Base-by-base conservation (phyloP, 2,888 invertebrate species). In the Subacronicta megacephala region DNA sequence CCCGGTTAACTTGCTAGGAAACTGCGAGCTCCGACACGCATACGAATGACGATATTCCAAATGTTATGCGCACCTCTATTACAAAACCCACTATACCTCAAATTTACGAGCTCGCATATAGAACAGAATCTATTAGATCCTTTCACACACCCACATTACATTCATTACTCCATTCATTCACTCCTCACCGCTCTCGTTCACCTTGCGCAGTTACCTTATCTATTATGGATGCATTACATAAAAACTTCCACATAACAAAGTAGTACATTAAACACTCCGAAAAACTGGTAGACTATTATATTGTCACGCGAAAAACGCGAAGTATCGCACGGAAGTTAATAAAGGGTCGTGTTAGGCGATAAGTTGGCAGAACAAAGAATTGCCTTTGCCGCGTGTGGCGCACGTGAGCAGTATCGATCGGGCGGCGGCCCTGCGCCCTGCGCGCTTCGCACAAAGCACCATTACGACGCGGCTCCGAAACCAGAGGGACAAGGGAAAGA, bases 381-480 rank as follows among this genome's bases (percentile, higher is more conserved):
- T 75, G 69, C 68, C 67, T 67, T 55, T 67, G 72, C 66, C 68
- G 62, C 69, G 78, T 77, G 69, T 65, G 55, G 73, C 74, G 80
- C 83, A 82, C 83, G 81, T 83, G 81, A 79, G 75, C 75, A 41
- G 38, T 82, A 83, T 83, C 83, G 82, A 80, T 81, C 80, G 75
- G 60, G 49, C 64, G 62, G 38, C 70, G 70, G 80, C 78, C 78
- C 78, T 73, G 78, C 72, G 77, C 78, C 78, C 77, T 79, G 77
- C 78, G 78, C 80, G 72, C 71, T 68, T 59, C 73, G 73, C 77
- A 80, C 81, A 73, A 76, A 78, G 77, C 78, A 74, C 65, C 62
- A 70, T 72, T 77, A 70, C 66, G 65, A 16, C 40, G 64, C 40
- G 57, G 76, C 77, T 55, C 54, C 52, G 59, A 56, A 63, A 59